Evolutionary conservation across 2,888 invertebrate genomes (phyloP).

Genomic region (Limnephilus marmoratus): DNA sequence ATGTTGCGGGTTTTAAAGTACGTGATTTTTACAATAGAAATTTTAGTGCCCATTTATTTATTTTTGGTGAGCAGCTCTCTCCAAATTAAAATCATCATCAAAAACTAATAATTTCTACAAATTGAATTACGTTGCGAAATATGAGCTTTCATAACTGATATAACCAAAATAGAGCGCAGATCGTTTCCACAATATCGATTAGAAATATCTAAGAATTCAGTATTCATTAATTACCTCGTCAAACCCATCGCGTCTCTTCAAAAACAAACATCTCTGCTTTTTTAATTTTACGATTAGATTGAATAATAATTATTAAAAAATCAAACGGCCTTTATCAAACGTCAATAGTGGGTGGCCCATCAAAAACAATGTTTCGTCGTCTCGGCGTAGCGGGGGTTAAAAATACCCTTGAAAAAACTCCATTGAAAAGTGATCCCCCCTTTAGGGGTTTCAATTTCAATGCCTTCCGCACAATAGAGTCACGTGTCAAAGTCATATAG

Average conservation of each 20-base stretch:
- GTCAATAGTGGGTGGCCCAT: constrained; percentile 36
- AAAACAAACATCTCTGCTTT: constrained; percentile 27
- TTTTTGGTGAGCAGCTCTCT: no score
- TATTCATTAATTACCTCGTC: constrained; percentile 30
- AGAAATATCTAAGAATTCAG: background rate
- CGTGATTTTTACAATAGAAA: no score
- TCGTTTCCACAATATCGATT: background rate
- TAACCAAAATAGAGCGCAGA: background rate
- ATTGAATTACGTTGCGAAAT: no score
- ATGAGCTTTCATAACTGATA: no score
- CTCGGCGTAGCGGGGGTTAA: constrained; percentile 34
- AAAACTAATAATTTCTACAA: no score
- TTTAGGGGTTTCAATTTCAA: constrained; percentile 62
- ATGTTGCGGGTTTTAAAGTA: no score
- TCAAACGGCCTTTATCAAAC: constrained; percentile 54
- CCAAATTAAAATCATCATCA: no score
- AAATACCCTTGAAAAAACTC: constrained; percentile 56
- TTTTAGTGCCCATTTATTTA: no score
- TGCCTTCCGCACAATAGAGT: constrained; percentile 62
- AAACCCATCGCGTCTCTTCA: constrained; percentile 21
- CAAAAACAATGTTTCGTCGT: constrained; percentile 54
- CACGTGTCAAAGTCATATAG: constrained; percentile 65
- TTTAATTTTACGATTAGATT: constrained; percentile 35
- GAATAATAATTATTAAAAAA: constrained; percentile 48
- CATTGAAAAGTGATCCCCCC: constrained; percentile 60